Conservation (phyloP, 2,113 vertebrate species). For the Dromas ardeola region DNA sequence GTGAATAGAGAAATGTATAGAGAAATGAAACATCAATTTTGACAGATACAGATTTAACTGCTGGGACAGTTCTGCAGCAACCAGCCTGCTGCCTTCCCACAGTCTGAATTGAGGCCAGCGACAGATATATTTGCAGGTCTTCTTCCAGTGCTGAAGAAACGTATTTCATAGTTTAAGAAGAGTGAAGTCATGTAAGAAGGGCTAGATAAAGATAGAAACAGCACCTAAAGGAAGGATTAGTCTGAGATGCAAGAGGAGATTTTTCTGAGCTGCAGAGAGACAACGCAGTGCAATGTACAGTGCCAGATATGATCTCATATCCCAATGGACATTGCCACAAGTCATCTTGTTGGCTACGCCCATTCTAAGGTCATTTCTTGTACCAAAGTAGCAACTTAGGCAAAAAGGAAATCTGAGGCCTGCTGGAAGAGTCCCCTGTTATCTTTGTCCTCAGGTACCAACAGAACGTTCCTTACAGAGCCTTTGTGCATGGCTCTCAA, state of each 20-base stretch:
- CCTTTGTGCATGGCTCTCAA: background rate
- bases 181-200: conserved; percentile 5
- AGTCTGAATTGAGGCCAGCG: background rate
- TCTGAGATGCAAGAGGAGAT: background rate
- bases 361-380: background rate
- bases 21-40: conserved; percentile 8
- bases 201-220: background rate
- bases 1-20: background rate
- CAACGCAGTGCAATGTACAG: background rate
- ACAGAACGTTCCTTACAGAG: background rate
- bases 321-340: background rate
- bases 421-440: background rate
- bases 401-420: background rate
- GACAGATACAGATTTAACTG: background rate
- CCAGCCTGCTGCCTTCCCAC: background rate
- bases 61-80: background rate
- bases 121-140: background rate
- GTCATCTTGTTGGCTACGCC: background rate
- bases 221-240: conserved; percentile 1
- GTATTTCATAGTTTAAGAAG: background rate
- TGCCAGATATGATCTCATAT: background rate
- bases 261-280: background rate
- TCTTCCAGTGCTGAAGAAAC: background rate
- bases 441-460: background rate
- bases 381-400: background rate